These are phyloP conservation scores for Megaceryle alcyon DNA, from an alignment of 2,797 vertebrate species.

Conservation along the genomic window DNA sequence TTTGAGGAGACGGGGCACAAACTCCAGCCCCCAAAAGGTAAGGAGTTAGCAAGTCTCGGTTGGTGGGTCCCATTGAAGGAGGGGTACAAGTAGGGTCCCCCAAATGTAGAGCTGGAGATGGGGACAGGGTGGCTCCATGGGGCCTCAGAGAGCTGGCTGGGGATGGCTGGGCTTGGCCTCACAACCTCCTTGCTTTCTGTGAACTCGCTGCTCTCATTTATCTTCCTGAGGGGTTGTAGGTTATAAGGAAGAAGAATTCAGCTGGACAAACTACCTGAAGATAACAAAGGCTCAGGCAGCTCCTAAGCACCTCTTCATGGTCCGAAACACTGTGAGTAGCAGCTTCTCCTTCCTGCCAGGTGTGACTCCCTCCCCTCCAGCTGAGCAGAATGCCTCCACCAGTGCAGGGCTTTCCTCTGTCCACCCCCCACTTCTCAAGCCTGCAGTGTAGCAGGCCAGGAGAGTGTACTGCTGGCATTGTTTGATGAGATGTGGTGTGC, in stretches of 20 bases:
- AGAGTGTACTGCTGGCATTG: background rate
- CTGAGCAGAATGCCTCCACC: background rate
- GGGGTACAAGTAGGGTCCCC: background rate
- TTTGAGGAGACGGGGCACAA: constrained; percentile 95
- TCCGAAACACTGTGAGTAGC: constrained; percentile 87
- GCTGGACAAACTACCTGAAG: constrained; percentile 94
- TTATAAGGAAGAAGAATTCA: constrained; percentile 98
- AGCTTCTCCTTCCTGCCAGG: background rate
- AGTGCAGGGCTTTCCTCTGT: background rate
- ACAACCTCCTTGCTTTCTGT: background rate
- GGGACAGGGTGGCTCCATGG: background rate
- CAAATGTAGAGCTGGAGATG: background rate
- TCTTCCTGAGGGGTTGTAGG: constrained; percentile 82
- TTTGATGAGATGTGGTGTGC: background rate
- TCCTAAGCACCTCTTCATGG: constrained; percentile 91
- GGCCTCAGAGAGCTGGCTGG: background rate
- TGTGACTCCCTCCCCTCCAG: background rate
- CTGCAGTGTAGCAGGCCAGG: background rate
- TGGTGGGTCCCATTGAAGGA: background rate
- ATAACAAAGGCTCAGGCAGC: constrained; percentile 94
- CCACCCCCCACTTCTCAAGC: background rate
- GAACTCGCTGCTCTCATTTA: constrained; percentile 15
- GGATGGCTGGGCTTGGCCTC: background rate
- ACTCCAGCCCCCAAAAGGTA: constrained; percentile 96
- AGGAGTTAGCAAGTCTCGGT: background rate